These are phyloP conservation scores for Gymnothorax javanicus DNA, from an alignment of 2,797 vertebrate species.

Conservation along the genomic window DNA sequence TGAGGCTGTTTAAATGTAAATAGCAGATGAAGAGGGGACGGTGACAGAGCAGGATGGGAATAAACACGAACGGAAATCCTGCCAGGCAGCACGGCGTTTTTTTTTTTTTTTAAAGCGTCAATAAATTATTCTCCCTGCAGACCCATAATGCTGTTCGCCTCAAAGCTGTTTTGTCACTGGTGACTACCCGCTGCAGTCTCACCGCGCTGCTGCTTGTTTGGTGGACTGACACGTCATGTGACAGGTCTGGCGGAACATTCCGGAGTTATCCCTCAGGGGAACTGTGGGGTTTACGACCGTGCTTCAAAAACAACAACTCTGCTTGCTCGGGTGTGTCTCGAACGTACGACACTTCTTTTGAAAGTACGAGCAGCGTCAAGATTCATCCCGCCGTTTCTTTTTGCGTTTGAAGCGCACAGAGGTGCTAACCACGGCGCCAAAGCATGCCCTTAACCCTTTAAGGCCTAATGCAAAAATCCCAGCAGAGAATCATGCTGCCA, in stretches of 20 bases:
- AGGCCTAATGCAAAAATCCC: no score
- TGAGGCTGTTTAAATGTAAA: no score
- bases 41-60: not conserved
- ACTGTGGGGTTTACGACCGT: not conserved
- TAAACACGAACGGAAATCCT: not conserved
- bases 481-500: no score
- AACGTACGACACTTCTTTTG: no score
- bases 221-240: not conserved
- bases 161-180: not conserved
- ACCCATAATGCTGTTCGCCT: not conserved
- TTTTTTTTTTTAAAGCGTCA: not conserved
- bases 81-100: not conserved
- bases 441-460: slow-evolving; percentile 28
- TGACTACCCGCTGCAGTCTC: not conserved
- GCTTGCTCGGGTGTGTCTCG: not conserved
- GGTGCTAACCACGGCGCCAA: not conserved
- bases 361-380: not conserved
- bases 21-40: not conserved
- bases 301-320: not conserved
- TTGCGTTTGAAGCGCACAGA: not conserved
- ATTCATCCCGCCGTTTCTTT: not conserved
- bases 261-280: not conserved
- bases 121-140: not conserved
- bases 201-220: not conserved
- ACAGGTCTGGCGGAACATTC: not conserved